These are phyloP conservation scores for Amniataba percoides DNA, from an alignment of 2,797 vertebrate species.

Conservation along the genomic window DNA sequence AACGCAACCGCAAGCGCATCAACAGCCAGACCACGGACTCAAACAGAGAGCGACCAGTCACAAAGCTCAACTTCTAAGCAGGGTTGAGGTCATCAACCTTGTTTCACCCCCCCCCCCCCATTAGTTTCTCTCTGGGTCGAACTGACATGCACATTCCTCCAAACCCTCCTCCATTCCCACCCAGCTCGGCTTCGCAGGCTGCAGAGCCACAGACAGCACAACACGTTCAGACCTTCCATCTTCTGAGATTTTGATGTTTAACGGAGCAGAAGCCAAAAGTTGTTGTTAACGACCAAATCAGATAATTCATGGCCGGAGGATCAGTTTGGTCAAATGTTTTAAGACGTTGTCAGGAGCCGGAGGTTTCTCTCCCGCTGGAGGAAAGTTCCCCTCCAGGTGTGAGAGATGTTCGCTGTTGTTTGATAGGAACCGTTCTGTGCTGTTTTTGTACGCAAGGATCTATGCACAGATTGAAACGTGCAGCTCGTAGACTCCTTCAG, in stretches of 20 bases:
- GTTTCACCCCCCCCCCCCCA: background rate
- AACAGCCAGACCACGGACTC: slow-evolving; percentile 91
- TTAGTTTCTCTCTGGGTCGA: slow-evolving; percentile 49
- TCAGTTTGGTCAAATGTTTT: slow-evolving; percentile 27
- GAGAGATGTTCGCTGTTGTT: slow-evolving; percentile 39
- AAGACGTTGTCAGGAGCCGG: slow-evolving; percentile 29
- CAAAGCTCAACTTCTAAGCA: slow-evolving; percentile 95
- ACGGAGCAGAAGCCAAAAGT: slow-evolving; percentile 70
- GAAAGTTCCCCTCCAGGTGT: slow-evolving; percentile 44
- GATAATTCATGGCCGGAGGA: slow-evolving; percentile 36
- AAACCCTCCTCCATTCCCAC: slow-evolving; percentile 57
- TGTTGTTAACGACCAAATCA: slow-evolving; percentile 61
- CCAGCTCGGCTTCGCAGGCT: slow-evolving; percentile 53
- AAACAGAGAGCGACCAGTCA: slow-evolving; percentile 93
- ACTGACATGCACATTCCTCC: slow-evolving; percentile 75
- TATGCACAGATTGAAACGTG: slow-evolving; percentile 69
- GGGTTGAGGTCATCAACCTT: background rate
- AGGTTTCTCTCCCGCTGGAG: slow-evolving; percentile 8
- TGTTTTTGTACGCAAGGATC: slow-evolving; percentile 71
- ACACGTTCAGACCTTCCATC: slow-evolving; percentile 46
- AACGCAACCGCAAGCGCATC: slow-evolving; percentile 96
- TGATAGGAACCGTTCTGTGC: slow-evolving; percentile 48
- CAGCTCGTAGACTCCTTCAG: slow-evolving; percentile 52
- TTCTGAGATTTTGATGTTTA: slow-evolving; percentile 50
- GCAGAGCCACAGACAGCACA: slow-evolving; percentile 59